phyloP scores from a whole-genome alignment of 1,140 invertebrate species.

The Carcinoscorpius rotundicauda region DNA sequence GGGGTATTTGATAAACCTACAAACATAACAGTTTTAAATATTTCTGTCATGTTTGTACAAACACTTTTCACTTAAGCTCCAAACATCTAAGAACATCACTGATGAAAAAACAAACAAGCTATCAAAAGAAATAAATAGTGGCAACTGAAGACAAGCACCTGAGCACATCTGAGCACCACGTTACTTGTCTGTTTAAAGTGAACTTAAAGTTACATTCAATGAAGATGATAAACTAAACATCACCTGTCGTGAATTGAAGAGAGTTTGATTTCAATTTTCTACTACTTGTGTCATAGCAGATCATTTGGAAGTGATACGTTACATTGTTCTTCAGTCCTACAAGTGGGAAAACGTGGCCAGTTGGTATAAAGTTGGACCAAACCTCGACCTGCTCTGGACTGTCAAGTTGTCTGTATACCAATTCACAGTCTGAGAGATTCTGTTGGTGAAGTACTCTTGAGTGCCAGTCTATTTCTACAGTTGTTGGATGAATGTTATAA shows the following conservation, averaged over 20 bases:
- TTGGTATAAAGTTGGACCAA: constrained; percentile 11
- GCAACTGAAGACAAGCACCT: too few species aligned
- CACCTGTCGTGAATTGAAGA: constrained; percentile 23
- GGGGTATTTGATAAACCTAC: too few species aligned
- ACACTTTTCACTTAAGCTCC: too few species aligned
- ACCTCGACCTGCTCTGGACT: constrained; percentile 17
- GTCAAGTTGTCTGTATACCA: constrained; percentile 20
- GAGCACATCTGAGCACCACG: too few species aligned
- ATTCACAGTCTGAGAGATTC: constrained; percentile 13
- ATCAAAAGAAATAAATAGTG: too few species aligned
- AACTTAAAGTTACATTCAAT: too few species aligned
- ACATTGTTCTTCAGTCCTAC: constrained; percentile 18
- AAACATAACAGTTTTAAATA: too few species aligned
- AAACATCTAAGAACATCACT: too few species aligned
- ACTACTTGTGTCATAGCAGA: constrained; percentile 17
- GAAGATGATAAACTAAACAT: background rate
- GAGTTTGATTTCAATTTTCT: constrained; percentile 19
- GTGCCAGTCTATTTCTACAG: constrained; percentile 23
- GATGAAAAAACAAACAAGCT: too few species aligned
- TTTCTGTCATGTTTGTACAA: too few species aligned
- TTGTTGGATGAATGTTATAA: constrained; percentile 14
- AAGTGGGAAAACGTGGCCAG: constrained; percentile 18
- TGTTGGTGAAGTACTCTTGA: constrained; percentile 8
- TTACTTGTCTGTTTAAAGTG: too few species aligned
- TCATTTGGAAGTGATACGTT: constrained; percentile 23